Evolutionary conservation across 2,113 vertebrate genomes (phyloP).

Genomic region (Mionectes macconnelli): DNA sequence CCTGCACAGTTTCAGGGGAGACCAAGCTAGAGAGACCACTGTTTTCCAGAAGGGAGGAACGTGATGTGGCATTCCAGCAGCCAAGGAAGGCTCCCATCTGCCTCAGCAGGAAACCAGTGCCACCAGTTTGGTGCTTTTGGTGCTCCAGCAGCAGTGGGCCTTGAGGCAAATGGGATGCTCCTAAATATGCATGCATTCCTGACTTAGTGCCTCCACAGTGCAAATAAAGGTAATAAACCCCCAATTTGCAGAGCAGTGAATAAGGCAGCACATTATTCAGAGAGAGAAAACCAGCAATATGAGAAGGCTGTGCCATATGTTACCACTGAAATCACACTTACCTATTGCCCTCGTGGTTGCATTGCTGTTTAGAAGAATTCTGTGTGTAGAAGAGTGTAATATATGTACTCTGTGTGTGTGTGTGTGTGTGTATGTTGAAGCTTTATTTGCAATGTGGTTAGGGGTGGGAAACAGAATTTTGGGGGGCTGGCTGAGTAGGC

Average conservation of each 20-base stretch:
- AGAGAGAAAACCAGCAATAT: constrained; percentile 35
- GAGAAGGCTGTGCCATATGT: constrained; percentile 66
- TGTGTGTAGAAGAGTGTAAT: constrained; percentile 55
- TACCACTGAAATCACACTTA: constrained; percentile 4
- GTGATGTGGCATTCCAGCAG: background rate
- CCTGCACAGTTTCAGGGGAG: background rate
- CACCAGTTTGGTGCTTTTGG: background rate
- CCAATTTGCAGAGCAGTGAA: background rate
- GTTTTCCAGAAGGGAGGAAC: background rate
- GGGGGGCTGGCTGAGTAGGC: constrained; percentile 69
- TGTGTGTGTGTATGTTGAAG: constrained; percentile 11
- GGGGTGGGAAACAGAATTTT: constrained; percentile 34
- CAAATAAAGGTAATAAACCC: background rate
- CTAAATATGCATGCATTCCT: background rate
- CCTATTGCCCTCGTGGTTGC: constrained; percentile 58
- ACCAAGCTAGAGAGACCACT: background rate
- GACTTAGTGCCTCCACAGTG: background rate
- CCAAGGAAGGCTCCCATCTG: background rate
- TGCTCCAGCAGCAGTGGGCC: background rate
- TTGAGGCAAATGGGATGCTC: background rate
- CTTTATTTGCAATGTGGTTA: constrained; percentile 54
- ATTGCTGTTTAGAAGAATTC: constrained; percentile 53
- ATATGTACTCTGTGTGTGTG: background rate
- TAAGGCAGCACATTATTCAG: constrained; percentile 10
- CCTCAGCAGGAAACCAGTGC: background rate